Percentiles rank a stretch among this genome's conserved stretches.
These are phyloP conservation scores for Synergus gifuensis DNA, from an alignment of 2,888 invertebrate genomes.

Conservation along the genomic window DNA sequence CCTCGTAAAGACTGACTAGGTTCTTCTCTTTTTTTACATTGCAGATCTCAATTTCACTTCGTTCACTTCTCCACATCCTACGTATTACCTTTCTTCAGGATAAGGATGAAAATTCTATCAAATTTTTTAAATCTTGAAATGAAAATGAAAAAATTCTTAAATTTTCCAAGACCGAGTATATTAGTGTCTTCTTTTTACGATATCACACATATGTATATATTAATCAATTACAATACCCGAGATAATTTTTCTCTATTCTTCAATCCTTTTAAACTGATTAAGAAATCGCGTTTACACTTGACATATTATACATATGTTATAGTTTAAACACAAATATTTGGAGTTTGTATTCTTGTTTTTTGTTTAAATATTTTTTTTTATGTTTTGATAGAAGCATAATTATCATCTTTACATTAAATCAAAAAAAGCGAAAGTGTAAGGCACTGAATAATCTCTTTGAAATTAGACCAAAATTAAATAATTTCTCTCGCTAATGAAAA, in stretches of 20 bases:
- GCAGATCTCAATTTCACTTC: constrained; percentile 22
- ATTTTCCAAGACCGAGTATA: neutral
- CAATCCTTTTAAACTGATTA: constrained; percentile 2
- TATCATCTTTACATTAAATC: no score
- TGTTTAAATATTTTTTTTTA: no score
- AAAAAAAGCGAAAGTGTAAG: no score
- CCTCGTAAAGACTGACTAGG: constrained; percentile 34
- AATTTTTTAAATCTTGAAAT: constrained; percentile 18
- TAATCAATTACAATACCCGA: neutral
- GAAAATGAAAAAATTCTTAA: constrained; percentile 2
- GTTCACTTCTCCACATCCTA: constrained; percentile 2
- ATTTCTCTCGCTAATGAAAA: no score
- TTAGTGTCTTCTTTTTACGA: neutral
- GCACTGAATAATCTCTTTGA: no score
- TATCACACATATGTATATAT: no score
- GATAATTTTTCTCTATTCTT: neutral
- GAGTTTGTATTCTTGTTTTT: neutral
- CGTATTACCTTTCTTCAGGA: constrained; percentile 5
- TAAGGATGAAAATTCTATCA: constrained; percentile 7
- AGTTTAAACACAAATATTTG: neutral
- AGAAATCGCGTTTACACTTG: neutral
- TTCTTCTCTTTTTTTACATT: constrained; percentile 18
- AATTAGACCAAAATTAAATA: no score
- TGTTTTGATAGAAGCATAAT: no score
- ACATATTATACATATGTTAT: neutral